Conservation (phyloP, 2,797 vertebrate species). For the Sebastes taczanowskii region DNA sequence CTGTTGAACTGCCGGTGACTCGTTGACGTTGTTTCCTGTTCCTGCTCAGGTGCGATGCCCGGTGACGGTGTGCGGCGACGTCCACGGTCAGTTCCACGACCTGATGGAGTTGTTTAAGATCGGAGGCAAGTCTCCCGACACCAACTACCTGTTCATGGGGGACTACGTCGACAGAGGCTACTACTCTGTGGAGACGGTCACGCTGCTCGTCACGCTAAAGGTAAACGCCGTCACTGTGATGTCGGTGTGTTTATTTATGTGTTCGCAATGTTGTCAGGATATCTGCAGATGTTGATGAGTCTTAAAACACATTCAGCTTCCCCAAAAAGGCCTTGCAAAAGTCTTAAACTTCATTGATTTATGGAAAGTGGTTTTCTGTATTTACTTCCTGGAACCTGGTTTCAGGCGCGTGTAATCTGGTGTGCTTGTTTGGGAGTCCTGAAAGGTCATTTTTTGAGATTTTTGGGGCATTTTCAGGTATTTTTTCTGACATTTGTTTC, state of each 20-base stretch:
- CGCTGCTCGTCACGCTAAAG: constrained; percentile 95
- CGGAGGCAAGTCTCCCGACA: constrained; percentile 96
- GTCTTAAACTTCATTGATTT: no score
- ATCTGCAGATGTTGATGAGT: not conserved
- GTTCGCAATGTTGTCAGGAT: not conserved
- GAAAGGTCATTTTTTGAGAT: not conserved
- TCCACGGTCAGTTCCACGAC: constrained; percentile 96
- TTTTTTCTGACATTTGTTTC: no score
- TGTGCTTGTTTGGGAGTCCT: not conserved
- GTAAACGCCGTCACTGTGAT: constrained; percentile 62
- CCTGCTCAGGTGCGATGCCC: constrained; percentile 91
- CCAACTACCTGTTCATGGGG: constrained; percentile 98
- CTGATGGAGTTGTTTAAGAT: constrained; percentile 98
- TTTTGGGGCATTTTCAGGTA: no score
- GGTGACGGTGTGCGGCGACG: constrained; percentile 95
- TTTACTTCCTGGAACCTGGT: not conserved
- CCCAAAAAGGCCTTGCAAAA: no score
- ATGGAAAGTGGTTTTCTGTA: no score
- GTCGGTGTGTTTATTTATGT: not conserved
- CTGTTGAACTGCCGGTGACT: not conserved
- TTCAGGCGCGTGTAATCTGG: not conserved
- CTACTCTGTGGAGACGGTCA: constrained; percentile 96
- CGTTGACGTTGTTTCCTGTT: constrained; percentile 16
- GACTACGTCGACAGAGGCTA: constrained; percentile 97
- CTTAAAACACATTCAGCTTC: not conserved